Percentiles rank a stretch among this genome's conserved stretches.
Conservation (phyloP, 2,113 vertebrate species). For the Jacana jacana region DNA sequence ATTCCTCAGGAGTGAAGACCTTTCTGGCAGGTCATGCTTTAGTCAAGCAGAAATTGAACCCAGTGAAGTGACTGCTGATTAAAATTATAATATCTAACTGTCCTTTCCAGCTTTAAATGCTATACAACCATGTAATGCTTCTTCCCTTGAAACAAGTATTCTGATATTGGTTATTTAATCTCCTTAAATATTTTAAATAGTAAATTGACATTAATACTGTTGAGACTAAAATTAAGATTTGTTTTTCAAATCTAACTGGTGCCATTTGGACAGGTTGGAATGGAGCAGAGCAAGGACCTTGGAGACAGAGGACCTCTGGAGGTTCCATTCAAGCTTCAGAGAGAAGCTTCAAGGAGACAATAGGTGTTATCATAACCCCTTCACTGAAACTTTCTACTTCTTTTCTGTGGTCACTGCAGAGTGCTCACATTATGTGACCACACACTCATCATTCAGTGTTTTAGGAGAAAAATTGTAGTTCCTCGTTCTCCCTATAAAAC, state of each 20-base stretch:
- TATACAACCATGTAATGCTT: neutral
- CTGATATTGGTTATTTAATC: neutral
- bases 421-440: neutral
- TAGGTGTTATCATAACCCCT: neutral
- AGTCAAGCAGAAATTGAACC: neutral
- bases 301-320: neutral
- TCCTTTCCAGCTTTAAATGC: neutral
- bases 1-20: neutral
- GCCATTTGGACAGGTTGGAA: neutral
- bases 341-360: neutral
- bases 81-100: neutral
- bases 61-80: neutral
- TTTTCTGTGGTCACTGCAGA: neutral
- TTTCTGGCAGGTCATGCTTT: neutral
- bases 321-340: neutral
- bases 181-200: neutral
- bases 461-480: neutral
- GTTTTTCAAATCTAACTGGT: neutral
- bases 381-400: neutral
- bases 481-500: neutral
- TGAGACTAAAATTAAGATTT: neutral
- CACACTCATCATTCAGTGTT: neutral
- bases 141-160: neutral
- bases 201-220: neutral
- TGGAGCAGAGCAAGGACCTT: accelerated